Evolutionary conservation across 2,888 invertebrate genomes (phyloP), one percentile per base, ranked within the genome.

Genomic region (Himalopsyche japonica): DNA sequence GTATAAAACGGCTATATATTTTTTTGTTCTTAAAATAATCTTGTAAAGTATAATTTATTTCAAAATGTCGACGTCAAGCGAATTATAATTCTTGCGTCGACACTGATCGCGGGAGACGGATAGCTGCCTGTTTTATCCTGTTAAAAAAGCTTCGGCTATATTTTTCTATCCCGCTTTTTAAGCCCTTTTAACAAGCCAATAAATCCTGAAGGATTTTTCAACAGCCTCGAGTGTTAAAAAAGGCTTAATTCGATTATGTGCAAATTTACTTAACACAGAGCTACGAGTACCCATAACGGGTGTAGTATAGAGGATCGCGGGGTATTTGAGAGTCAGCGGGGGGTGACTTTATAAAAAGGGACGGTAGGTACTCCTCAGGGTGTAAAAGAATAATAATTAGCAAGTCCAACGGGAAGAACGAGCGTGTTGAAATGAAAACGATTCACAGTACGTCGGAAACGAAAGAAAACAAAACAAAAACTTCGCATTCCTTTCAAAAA

Each of bases 111-210:
- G 15, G 32, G 84, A 82, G 85, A 85, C 82, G 48, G 85, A 85
- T 83, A 48, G 78, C 79, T 64, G 10, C 79, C 82, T 78, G 81
- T 83, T 82, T 82, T 70, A 83, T 83, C 79, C 79, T 49, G 79
- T 81, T 83, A 79, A 37, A n/a, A 81, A 81, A 76, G 79, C 80
- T 83, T 83, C 30, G 47, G 70, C 79, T 80, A 81, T 83, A 76
- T 84, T 84, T 86, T 84, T 82, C 57, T 81, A 82, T 90, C 89
- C 90, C 91, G 91, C 91, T 91, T 92, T 89, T 91, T 92, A 92
- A 90, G 91, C 90, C 87, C 87, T 90, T 90, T 91, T 91, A 92
- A 92, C 92, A 92, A 92, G 92, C 92, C 92, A 92, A 92, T 92
- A 92, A 91, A 92, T 91, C 91, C 91, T 88, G 87, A 89, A 90